Evolutionary conservation across 2,797 vertebrate genomes (phyloP).

Genomic region (Silurus lanzhouensis): DNA sequence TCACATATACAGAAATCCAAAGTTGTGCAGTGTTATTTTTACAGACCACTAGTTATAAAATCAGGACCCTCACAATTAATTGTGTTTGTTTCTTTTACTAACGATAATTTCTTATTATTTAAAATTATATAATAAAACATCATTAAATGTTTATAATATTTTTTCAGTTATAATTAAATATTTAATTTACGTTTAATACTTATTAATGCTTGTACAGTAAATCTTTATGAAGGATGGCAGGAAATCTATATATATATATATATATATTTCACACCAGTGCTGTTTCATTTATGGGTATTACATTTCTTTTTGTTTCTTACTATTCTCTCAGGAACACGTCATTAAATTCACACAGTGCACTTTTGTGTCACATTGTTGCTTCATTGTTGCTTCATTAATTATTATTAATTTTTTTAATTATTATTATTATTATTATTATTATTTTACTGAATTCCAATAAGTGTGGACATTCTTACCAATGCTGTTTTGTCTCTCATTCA

Average conservation of each 20-base stretch:
- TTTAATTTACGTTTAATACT: neutral
- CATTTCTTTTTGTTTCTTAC: too few species aligned
- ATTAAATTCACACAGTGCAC: neutral
- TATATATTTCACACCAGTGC: neutral
- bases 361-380: too few species aligned
- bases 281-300: neutral
- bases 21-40: neutral
- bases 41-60: neutral
- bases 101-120: too few species aligned
- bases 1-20: neutral
- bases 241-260: neutral
- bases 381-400: neutral
- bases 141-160: too few species aligned
- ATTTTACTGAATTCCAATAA: neutral
- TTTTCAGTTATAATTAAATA: too few species aligned
- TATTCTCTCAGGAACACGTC: neutral
- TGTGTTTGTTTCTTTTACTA: neutral
- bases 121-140: too few species aligned
- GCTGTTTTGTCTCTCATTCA: slow-evolving; percentile 60
- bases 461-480: neutral
- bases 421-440: neutral
- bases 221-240: neutral
- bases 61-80: neutral
- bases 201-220: neutral
- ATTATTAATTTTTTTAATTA: neutral